Evolutionary conservation across 2,113 vertebrate genomes (phyloP).

Genomic region (Apeltes quadracus): DNA sequence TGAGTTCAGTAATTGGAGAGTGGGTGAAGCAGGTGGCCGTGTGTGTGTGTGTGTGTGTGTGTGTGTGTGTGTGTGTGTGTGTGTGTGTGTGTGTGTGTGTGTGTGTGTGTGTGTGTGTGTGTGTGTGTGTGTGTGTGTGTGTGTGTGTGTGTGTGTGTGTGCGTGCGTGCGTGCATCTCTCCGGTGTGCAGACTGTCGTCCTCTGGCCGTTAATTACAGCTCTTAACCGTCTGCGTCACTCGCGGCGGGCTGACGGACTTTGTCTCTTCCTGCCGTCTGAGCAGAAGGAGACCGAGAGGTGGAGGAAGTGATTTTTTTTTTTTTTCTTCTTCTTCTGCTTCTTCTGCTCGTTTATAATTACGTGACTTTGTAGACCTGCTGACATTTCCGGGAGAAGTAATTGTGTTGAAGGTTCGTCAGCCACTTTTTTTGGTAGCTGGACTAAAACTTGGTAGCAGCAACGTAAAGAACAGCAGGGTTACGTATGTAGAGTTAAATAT

Average conservation of each 20-base stretch:
- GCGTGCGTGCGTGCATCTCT: conserved; percentile 19
- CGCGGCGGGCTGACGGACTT: conserved; percentile 7
- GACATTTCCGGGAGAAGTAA: not conserved
- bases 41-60: not conserved
- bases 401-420: not conserved
- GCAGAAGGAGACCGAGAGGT: not conserved
- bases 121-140: conserved; percentile 14
- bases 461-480: too few species aligned
- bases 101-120: conserved; percentile 11
- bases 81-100: conserved; percentile 8
- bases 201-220: conserved; percentile 56
- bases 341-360: not conserved
- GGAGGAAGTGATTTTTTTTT: not conserved
- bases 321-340: not conserved
- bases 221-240: conserved; percentile 31
- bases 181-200: conserved; percentile 31
- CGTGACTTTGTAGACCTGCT: not conserved
- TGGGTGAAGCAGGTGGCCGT: conserved; percentile 55
- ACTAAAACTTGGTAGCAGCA: not conserved
- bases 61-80: conserved; percentile 9
- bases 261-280: conserved; percentile 11
- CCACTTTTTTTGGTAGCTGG: not conserved
- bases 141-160: conserved; percentile 27
- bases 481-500: not conserved
- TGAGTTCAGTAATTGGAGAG: conserved; percentile 47